Evolutionary conservation across 2,113 vertebrate genomes (phyloP).

Genomic region (Serilophus lunatus): DNA sequence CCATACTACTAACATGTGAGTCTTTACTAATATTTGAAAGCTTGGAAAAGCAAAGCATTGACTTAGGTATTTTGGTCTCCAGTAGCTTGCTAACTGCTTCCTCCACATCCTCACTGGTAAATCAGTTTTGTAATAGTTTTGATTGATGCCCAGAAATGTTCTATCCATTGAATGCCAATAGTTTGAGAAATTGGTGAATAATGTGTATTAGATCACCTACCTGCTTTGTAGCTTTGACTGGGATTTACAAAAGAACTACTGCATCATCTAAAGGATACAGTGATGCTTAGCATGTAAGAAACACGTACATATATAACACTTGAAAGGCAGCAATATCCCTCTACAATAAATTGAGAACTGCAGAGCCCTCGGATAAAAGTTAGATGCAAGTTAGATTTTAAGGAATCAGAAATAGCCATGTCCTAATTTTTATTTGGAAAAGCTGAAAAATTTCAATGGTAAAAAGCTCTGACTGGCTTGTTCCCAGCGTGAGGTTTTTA

Average conservation of each 20-base stretch:
- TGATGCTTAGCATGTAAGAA: background rate
- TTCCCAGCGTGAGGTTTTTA: background rate
- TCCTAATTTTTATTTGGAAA: background rate
- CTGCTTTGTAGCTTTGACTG: background rate
- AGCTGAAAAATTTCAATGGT: background rate
- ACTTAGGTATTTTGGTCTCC: background rate
- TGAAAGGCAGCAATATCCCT: background rate
- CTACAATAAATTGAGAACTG: background rate
- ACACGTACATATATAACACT: background rate
- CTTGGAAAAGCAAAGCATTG: background rate
- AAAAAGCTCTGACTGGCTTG: background rate
- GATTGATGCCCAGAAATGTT: background rate
- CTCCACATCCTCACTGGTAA: background rate
- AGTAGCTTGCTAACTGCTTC: background rate
- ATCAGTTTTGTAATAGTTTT: background rate
- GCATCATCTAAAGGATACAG: background rate
- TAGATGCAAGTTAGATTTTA: background rate
- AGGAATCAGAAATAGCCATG: background rate
- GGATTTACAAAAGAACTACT: background rate
- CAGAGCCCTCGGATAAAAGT: background rate
- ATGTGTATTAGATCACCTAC: background rate
- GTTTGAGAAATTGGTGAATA: background rate
- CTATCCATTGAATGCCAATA: background rate
- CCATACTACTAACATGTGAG: background rate
- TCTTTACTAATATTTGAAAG: background rate